Percentiles rank a stretch among this genome's conserved stretches.
Conservation (phyloP, 2,113 vertebrate species). For the Hystrix cristata region DNA sequence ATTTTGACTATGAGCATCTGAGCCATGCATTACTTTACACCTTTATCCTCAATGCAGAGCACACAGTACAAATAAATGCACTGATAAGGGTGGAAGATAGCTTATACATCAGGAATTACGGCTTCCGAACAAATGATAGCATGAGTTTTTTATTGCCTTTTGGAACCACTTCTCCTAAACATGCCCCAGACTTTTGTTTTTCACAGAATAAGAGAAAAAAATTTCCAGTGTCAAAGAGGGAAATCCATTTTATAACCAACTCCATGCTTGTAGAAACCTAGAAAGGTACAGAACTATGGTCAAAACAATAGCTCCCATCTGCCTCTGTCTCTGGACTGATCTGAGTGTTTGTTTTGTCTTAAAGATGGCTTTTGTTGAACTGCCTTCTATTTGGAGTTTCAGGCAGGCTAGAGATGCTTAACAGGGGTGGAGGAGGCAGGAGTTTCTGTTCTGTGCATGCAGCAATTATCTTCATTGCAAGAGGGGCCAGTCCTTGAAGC, state of each 20-base stretch:
- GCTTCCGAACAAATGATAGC: conserved; percentile 69
- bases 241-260: conserved; percentile 48
- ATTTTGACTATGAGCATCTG: conserved; percentile 58
- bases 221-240: conserved; percentile 17
- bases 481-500: conserved; percentile 79
- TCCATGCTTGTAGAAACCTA: conserved; percentile 12
- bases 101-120: conserved; percentile 67
- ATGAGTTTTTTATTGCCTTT: conserved; percentile 64
- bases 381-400: background rate
- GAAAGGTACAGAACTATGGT: conserved; percentile 20
- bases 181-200: conserved; percentile 29
- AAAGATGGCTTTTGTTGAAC: background rate
- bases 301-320: conserved; percentile 20
- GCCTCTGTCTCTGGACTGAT: conserved; percentile 6
- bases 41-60: conserved; percentile 58
- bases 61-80: background rate
- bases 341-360: conserved; percentile 39
- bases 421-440: conserved; percentile 5
- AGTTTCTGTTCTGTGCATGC: conserved; percentile 39
- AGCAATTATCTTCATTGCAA: conserved; percentile 60
- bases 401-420: conserved; percentile 9
- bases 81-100: background rate
- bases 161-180: conserved; percentile 52
- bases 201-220: conserved; percentile 3
- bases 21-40: conserved; percentile 60